A percentile compares a stretch with the other conserved stretches of the same genome.
Evolutionary conservation across 2,888 invertebrate genomes (phyloP).

Genomic region (Calliopum simillimum): DNA sequence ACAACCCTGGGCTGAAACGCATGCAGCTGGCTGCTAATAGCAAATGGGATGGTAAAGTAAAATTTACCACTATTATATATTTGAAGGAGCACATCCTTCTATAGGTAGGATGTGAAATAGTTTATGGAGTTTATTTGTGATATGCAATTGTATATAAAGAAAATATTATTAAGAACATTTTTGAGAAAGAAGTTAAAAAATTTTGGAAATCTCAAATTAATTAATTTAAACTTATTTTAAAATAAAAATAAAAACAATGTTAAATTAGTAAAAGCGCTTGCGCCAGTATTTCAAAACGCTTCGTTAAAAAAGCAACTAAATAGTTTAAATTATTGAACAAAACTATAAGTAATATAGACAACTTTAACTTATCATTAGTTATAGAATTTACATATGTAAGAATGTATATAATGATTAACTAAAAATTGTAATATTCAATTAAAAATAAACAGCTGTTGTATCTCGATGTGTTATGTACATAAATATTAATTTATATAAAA

Average conservation of each 20-base stretch:
- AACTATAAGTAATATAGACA: no score
- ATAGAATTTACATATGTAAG: background rate
- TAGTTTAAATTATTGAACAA: constrained; percentile 15
- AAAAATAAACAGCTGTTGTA: constrained; percentile 22
- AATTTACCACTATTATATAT: background rate
- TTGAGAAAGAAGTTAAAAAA: constrained; percentile 24
- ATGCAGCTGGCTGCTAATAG: constrained; percentile 73
- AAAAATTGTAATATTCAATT: constrained; percentile 5
- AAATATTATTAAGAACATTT: constrained; percentile 19
- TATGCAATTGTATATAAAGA: constrained; percentile 45
- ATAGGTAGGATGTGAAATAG: constrained; percentile 32
- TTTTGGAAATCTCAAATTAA: constrained; percentile 11
- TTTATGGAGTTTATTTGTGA: constrained; percentile 56
- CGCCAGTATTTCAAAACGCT: background rate
- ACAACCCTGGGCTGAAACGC: constrained; percentile 84
- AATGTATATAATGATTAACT: background rate
- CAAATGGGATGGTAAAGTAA: background rate
- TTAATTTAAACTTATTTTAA: constrained; percentile 31
- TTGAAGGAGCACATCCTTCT: background rate
- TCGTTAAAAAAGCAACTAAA: background rate
- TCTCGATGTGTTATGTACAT: constrained; percentile 31
- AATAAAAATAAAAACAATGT: constrained; percentile 21
- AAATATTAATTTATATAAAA: background rate
- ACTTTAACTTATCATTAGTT: no score
- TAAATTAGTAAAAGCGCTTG: constrained; percentile 13